phyloP scores from a whole-genome alignment of 37 sponge, comb jelly and placozoan genomes.

The Petrosia ficiformis region DNA sequence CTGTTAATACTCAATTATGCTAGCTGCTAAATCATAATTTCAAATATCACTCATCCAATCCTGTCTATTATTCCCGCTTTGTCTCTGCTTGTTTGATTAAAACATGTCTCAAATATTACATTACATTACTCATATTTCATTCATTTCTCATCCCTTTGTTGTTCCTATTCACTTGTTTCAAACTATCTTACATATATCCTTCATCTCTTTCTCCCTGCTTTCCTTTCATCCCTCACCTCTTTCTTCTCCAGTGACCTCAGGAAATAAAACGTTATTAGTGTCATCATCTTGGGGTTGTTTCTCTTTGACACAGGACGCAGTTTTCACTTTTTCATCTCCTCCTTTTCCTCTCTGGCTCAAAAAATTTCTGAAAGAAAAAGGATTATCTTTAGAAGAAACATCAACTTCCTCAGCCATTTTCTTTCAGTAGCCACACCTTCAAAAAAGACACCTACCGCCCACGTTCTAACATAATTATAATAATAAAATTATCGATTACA shows the following conservation, averaged over 20 bases:
- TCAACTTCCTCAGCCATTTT: background rate
- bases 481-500: background rate
- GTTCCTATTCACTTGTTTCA: too few species aligned
- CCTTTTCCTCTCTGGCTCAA: constrained; percentile 17
- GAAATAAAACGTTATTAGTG: too few species aligned
- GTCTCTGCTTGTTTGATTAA: too few species aligned
- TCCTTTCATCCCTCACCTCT: background rate
- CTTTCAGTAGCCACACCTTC: constrained; percentile 7
- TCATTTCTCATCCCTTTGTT: constrained; percentile 1
- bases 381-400: constrained; percentile 36
- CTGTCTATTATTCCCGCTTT: too few species aligned
- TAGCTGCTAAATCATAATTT: too few species aligned
- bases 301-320: background rate
- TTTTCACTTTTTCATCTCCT: background rate
- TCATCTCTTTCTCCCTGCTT: background rate
- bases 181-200: too few species aligned
- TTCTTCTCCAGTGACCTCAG: background rate
- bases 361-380: constrained; percentile 69
- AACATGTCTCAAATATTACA: background rate
- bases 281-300: background rate
- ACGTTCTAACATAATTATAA: too few species aligned
- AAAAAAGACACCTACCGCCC: background rate
- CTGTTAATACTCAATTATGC: too few species aligned
- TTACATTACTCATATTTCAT: background rate
- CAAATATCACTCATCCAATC: too few species aligned